phyloP scores from a whole-genome alignment of 2,888 invertebrate genomes.

The Ormyrus rosae region DNA sequence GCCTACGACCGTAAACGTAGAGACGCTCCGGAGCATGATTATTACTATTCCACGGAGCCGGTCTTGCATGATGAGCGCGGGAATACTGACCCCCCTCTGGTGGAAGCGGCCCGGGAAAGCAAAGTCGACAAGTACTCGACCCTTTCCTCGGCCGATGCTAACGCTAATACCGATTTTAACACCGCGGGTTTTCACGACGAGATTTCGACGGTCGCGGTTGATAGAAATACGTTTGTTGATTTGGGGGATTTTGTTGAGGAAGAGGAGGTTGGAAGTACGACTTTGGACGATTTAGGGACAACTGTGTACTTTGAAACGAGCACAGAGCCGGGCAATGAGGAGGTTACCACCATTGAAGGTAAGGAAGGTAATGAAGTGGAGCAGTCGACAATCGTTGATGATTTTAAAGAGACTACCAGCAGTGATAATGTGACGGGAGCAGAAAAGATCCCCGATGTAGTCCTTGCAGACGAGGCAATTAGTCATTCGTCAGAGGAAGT shows the following conservation, averaged over 20 bases:
- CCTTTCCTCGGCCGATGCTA: conserved; percentile 14
- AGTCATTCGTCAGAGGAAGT: conserved; percentile 59
- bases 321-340: too few species aligned
- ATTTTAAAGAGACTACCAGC: too few species aligned
- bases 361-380: too few species aligned
- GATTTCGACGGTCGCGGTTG: background rate
- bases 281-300: too few species aligned
- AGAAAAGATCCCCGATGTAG: background rate
- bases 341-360: too few species aligned
- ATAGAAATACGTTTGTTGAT: background rate
- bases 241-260: background rate
- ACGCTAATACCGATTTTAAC: conserved; percentile 5
- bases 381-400: too few species aligned
- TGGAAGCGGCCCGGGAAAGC: conserved; percentile 13
- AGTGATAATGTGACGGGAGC: too few species aligned
- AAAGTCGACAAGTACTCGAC: conserved; percentile 39
- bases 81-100: conserved; percentile 11
- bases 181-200: background rate
- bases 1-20: conserved; percentile 81
- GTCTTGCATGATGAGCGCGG: conserved; percentile 25
- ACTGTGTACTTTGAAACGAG: too few species aligned
- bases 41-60: conserved; percentile 4
- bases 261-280: too few species aligned
- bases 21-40: conserved; percentile 76
- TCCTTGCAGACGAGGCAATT: conserved; percentile 31